phyloP scores from a whole-genome alignment of 2,113 vertebrate genomes.

The Prietella phreatophila region DNA sequence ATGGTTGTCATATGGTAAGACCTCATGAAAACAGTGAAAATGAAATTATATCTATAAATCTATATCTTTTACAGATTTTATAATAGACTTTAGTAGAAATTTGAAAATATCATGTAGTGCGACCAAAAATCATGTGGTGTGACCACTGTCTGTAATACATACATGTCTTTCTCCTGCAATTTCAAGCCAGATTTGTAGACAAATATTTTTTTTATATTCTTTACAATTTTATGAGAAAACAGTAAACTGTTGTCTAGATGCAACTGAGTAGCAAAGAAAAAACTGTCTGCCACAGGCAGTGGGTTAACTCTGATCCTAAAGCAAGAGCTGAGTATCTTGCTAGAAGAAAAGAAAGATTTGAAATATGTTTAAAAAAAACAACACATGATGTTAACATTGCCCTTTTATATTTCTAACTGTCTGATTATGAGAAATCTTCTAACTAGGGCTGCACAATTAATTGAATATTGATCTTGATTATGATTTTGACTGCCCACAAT shows the following conservation, averaged over 20 bases:
- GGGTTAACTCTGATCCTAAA: background rate
- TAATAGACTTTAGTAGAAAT: background rate
- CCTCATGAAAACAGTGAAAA: background rate
- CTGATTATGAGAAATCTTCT: background rate
- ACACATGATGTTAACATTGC: no score
- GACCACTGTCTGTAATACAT: background rate
- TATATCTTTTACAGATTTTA: background rate
- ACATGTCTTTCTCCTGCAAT: background rate
- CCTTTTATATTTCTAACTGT: background rate
- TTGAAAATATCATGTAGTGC: background rate
- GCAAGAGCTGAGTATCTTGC: no score
- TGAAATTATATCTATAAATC: background rate
- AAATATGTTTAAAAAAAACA: no score
- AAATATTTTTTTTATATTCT: background rate
- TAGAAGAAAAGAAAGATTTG: no score
- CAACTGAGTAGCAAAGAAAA: no score
- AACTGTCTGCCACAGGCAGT: slow-evolving; percentile 20
- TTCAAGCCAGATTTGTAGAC: background rate
- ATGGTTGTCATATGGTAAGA: background rate
- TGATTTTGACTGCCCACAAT: no score
- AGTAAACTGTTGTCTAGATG: no score
- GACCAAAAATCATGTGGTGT: slow-evolving; percentile 10
- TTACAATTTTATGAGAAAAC: no score
- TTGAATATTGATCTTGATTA: no score
- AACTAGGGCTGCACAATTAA: no score